Evolutionary conservation across 1,140 invertebrate genomes (phyloP).

Genomic region (Limonius californicus): DNA sequence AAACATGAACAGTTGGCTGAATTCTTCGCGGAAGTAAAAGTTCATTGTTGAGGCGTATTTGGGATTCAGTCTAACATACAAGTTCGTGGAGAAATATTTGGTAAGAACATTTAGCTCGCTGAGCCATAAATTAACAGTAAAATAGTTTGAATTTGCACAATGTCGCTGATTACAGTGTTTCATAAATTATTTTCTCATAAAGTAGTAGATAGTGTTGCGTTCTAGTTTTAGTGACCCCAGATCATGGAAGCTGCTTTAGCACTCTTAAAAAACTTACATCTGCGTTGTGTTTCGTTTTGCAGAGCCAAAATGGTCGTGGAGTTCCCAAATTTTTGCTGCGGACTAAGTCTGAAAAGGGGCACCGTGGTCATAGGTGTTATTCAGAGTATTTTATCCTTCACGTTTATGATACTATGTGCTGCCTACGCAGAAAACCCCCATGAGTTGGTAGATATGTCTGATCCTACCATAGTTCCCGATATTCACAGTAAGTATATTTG

Average conservation of each 20-base stretch:
- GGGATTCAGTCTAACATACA: too few species aligned
- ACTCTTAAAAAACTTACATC: not conserved
- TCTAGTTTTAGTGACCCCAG: too few species aligned
- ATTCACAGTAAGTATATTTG: constrained; percentile 30
- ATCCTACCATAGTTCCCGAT: constrained; percentile 36
- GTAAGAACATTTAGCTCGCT: too few species aligned
- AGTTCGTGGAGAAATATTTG: too few species aligned
- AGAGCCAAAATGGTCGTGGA: not conserved
- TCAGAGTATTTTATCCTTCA: constrained; percentile 41
- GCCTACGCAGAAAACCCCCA: constrained; percentile 44
- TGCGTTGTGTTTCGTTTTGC: not conserved
- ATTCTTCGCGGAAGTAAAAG: not conserved
- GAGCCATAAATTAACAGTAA: not conserved
- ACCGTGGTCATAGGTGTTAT: constrained; percentile 42
- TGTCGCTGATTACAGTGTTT: not conserved
- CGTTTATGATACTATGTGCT: constrained; percentile 37
- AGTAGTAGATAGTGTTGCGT: too few species aligned
- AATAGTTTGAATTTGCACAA: not conserved
- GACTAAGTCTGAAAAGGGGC: constrained; percentile 38
- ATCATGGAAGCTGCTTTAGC: too few species aligned
- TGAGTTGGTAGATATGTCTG: constrained; percentile 40
- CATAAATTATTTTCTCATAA: not conserved
- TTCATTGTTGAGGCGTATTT: too few species aligned
- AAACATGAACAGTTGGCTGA: not conserved
- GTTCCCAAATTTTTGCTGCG: constrained; percentile 28